Conservation (phyloP, 2,888 invertebrate species). For the Palloptera scutellata region DNA sequence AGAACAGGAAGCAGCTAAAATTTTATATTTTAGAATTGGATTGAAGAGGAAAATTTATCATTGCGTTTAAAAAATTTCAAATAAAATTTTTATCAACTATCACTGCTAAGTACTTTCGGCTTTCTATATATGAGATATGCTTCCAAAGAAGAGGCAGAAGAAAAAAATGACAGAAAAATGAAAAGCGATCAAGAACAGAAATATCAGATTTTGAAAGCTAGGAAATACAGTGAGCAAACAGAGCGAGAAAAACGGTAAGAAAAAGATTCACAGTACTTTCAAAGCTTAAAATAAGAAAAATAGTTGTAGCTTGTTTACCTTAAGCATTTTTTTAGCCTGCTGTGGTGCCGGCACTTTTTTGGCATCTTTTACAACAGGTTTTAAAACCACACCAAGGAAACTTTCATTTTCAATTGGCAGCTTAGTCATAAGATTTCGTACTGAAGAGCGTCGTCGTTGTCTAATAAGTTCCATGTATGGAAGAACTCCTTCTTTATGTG, state of each 20-base stretch:
- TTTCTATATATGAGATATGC: not conserved
- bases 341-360: slow-evolving; percentile 59
- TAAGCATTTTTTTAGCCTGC: slow-evolving; percentile 55
- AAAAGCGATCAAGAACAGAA: slow-evolving; percentile 13
- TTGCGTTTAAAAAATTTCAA: no score
- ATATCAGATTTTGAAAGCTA: slow-evolving; percentile 1
- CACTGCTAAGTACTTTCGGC: not conserved
- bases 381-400: slow-evolving; percentile 70
- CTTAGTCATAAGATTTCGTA: slow-evolving; percentile 62
- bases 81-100: no score
- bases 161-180: slow-evolving; percentile 6
- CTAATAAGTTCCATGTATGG: slow-evolving; percentile 52
- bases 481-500: slow-evolving; percentile 40
- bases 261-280: not conserved
- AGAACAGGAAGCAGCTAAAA: not conserved
- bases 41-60: not conserved
- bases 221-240: slow-evolving; percentile 10
- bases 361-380: slow-evolving; percentile 67
- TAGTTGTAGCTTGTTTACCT: slow-evolving; percentile 51
- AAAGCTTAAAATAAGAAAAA: slow-evolving; percentile 25
- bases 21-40: no score
- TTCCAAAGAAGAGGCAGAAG: slow-evolving; percentile 5
- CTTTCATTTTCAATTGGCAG: slow-evolving; percentile 66
- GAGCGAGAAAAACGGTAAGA: slow-evolving; percentile 1
- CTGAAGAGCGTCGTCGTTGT: slow-evolving; percentile 61